A percentile compares a stretch with the other conserved stretches of the same genome.
Evolutionary conservation across 2,113 vertebrate species (phyloP).

Genomic region (Eurypyga helias): DNA sequence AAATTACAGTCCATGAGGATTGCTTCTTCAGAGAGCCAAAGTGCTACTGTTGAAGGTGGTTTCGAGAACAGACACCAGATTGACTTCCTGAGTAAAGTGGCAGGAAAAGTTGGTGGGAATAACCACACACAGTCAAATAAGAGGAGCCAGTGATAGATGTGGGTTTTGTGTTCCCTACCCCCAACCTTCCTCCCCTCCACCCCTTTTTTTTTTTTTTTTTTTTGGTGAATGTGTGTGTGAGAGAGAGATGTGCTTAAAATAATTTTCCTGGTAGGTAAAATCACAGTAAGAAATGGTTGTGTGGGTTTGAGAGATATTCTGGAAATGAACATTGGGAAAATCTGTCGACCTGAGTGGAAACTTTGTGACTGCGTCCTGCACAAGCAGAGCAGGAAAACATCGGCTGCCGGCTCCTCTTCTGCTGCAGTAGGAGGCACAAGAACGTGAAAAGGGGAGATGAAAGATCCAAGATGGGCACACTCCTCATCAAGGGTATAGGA

Average conservation of each 20-base stretch:
- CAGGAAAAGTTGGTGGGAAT: not conserved
- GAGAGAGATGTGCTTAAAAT: not conserved
- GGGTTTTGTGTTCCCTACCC: no score
- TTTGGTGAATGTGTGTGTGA: fast-evolving
- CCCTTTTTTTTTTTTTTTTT: fast-evolving
- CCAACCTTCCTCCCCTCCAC: no score
- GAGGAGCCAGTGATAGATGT: no score
- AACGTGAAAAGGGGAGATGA: not conserved
- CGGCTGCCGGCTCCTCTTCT: not conserved
- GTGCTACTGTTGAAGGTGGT: not conserved
- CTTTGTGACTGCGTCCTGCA: fast-evolving
- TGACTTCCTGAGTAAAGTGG: not conserved
- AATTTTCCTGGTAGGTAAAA: not conserved
- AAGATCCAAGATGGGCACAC: not conserved
- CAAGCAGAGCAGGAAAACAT: not conserved
- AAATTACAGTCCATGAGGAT: not conserved
- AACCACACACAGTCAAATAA: not conserved
- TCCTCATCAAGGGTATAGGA: not conserved
- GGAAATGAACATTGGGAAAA: not conserved
- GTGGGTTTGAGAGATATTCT: not conserved
- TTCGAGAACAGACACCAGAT: not conserved
- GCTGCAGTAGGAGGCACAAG: not conserved
- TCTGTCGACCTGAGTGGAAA: not conserved
- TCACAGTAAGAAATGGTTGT: not conserved
- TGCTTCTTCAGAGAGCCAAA: not conserved